Evolutionary conservation across 2,797 vertebrate genomes (phyloP), one percentile per base, ranked within the genome.

Genomic region (Neomorphus geoffroyi): DNA sequence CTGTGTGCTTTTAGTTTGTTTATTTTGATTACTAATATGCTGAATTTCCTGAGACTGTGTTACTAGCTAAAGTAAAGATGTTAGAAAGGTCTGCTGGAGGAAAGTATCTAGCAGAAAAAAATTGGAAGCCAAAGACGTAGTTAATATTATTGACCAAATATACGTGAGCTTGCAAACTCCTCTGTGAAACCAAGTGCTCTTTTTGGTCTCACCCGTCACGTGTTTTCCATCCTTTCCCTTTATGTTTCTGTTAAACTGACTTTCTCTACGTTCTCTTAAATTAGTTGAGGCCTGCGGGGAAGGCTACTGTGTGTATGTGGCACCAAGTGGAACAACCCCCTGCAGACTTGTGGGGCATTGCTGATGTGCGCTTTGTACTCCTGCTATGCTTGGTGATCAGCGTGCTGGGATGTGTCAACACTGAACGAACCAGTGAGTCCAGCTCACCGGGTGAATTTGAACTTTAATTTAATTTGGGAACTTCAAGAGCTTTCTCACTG

Each of bases 401-500:
- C 32, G 43, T 77, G 28, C 48, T 48, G 41, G 21, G 32, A 83
- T 28, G 35, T 67, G 50, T 69, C 50, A 86, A 65, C 13, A 10
- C 41, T 41, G 61, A 71, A 50, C 10, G 80, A 73, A 82, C 10
- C 39, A 67, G 26, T 18, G 11, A 90, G 12, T 33, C 19, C 21
- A 28, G 32, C 27, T 83, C 35, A 23, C 18, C 39, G 16, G 7
- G 28, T 83, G 48, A 77, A 64, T 91, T 90, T 92, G 73, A 72
- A 64, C 46, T 69, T 86, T 66, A 58, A 66, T 78, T 86, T 74
- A 50, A 81, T 81, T 84, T 6, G 5, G 27, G 39, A 72, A 32
- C 28, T 86, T 94, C 61, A 39, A 71, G 69, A 84, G 27, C 41
- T 71, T 93, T 88, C 37, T 72, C 43, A 66, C 35, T 82, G 51